phyloP scores from a whole-genome alignment of 2,888 invertebrate genomes.

The Neoaliturus tenellus region DNA sequence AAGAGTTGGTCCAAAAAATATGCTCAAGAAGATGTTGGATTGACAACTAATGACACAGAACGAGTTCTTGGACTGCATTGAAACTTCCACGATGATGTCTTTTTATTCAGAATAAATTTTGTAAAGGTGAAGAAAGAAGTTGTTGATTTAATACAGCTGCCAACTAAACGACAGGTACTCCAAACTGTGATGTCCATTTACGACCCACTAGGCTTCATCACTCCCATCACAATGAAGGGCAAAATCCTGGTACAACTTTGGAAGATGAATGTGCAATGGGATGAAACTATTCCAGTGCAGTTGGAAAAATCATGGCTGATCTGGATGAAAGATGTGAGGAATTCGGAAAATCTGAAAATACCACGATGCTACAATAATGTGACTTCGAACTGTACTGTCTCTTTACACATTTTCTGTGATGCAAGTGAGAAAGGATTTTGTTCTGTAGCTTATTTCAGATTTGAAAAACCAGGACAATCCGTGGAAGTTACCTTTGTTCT shows the following conservation, averaged over 20 bases:
- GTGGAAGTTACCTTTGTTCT: not conserved
- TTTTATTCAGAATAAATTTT: not conserved
- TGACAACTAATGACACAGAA: not conserved
- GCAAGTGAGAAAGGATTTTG: not conserved
- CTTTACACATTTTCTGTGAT: not conserved
- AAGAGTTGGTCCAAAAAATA: no score
- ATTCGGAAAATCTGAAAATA: not conserved
- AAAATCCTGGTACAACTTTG: not conserved
- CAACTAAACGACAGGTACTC: not conserved
- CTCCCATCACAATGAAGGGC: conserved; percentile 1
- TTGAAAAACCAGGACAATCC: not conserved
- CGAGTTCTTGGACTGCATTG: not conserved
- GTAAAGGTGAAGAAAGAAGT: not conserved
- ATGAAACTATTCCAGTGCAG: not conserved
- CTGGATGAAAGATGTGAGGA: conserved; percentile 1
- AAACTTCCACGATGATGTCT: not conserved
- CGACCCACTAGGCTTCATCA: conserved; percentile 3
- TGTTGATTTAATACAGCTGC: not conserved
- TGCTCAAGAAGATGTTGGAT: no score
- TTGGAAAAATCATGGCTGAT: not conserved
- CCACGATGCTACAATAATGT: no score
- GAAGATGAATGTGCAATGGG: not conserved
- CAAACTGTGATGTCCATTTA: not conserved
- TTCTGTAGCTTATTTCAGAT: conserved; percentile 9
- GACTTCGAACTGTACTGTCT: not conserved